A percentile compares a stretch with the other conserved stretches of the same genome.
These are phyloP conservation scores for Drosophila putrida DNA, from an alignment of 2,888 invertebrate species.

Conservation along the genomic window DNA sequence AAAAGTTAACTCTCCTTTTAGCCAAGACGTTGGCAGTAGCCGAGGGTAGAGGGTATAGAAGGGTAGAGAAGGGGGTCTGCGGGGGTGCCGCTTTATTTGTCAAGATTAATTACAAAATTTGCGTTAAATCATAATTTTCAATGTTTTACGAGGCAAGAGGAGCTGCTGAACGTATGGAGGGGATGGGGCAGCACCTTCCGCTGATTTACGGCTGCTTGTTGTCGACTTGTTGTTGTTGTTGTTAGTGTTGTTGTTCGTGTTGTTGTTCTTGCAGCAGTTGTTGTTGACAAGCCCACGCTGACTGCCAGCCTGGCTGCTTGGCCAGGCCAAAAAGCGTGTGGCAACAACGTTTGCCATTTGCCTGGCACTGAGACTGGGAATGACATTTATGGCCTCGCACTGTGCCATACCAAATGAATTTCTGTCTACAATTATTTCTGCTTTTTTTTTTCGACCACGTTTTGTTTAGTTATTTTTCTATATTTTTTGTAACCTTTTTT, in stretches of 20 bases:
- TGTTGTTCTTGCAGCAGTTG: constrained; percentile 21
- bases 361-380: constrained; percentile 61
- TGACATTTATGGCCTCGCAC: constrained; percentile 64
- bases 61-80: not conserved
- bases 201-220: constrained; percentile 61
- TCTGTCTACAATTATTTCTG: constrained; percentile 29
- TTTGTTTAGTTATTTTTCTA: not conserved
- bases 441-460: constrained; percentile 3
- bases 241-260: constrained; percentile 15
- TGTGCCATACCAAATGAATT: constrained; percentile 41
- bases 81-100: constrained; percentile 69
- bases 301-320: constrained; percentile 4
- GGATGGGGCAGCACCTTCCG: constrained; percentile 29
- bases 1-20: constrained; percentile 52
- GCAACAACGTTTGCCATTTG: constrained; percentile 60
- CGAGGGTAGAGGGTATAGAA: not conserved
- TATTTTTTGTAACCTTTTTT: constrained; percentile 4
- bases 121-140: constrained; percentile 78
- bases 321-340: constrained; percentile 44
- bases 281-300: constrained; percentile 57
- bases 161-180: not conserved
- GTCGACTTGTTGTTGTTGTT: constrained; percentile 30
- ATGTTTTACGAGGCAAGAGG: constrained; percentile 54
- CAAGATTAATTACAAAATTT: constrained; percentile 80
- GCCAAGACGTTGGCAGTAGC: constrained; percentile 17